Conservation (phyloP, 2,797 vertebrate species). For the Myripristis jacobus region DNA sequence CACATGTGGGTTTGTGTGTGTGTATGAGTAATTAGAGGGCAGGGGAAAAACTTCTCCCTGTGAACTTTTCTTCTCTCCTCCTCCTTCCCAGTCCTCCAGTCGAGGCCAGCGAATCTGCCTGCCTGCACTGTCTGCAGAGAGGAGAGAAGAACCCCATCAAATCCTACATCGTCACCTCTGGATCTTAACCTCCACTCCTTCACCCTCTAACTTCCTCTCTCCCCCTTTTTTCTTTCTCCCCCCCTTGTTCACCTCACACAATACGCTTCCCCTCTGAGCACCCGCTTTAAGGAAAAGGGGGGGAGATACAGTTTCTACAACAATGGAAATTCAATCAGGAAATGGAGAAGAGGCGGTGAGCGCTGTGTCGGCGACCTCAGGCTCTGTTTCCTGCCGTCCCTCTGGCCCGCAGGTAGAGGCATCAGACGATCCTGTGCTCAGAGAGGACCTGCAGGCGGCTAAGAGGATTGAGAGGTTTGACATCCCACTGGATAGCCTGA, state of each 20-base stretch:
- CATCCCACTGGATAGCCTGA: conserved; percentile 83
- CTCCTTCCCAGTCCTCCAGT: conserved; percentile 61
- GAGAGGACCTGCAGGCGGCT: conserved; percentile 76
- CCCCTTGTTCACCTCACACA: conserved; percentile 55
- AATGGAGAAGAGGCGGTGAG: conserved; percentile 78
- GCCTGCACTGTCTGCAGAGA: conserved; percentile 2
- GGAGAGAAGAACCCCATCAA: conserved; percentile 25
- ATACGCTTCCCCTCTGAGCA: conserved; percentile 60
- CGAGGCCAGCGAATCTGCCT: conserved; percentile 8
- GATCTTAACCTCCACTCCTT: conserved; percentile 40
- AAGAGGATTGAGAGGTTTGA: conserved; percentile 83
- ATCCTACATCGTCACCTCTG: conserved; percentile 36
- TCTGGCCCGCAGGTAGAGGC: conserved; percentile 66
- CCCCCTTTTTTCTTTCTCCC: conserved; percentile 35
- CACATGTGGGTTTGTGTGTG: conserved; percentile 58
- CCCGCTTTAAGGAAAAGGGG: conserved; percentile 49
- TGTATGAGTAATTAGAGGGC: conserved; percentile 63
- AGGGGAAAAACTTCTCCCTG: conserved; percentile 46
- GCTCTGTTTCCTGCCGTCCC: conserved; percentile 57
- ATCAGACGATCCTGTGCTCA: conserved; percentile 52
- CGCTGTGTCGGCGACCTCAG: conserved; percentile 56
- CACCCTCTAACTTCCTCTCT: conserved; percentile 19
- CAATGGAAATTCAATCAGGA: conserved; percentile 90
- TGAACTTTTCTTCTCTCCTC: conserved; percentile 62
- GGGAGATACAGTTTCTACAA: conserved; percentile 77